Conservation (phyloP, 2,797 vertebrate genomes). For the Sorex maritimensis region DNA sequence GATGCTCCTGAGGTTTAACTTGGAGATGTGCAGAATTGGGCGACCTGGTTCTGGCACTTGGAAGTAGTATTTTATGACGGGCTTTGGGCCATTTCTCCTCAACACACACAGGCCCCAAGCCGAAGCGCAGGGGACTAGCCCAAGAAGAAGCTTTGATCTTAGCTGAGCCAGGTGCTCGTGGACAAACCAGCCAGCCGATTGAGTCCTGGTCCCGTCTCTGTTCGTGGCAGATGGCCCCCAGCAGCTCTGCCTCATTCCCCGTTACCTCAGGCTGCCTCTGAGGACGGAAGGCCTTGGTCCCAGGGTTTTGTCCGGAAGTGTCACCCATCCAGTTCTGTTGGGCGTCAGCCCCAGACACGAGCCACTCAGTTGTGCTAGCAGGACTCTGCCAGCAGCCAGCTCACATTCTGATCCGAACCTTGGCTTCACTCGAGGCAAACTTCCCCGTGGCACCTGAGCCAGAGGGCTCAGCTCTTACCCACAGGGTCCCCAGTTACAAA, state of each 20-base stretch:
- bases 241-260: no score
- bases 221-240: fast-evolving
- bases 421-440: neutral
- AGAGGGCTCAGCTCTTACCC: neutral
- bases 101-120: neutral
- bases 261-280: no score
- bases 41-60: neutral
- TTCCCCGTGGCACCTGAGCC: neutral
- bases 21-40: neutral
- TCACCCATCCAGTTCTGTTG: neutral
- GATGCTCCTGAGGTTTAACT: neutral
- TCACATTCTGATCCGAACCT: neutral
- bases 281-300: no score
- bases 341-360: neutral
- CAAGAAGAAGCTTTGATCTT: fast-evolving
- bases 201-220: neutral
- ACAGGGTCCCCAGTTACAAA: neutral
- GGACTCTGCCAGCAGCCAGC: neutral
- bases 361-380: neutral
- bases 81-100: neutral
- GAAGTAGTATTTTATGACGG: neutral
- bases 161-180: neutral
- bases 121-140: fast-evolving
- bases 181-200: no score
- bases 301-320: neutral